Percentiles rank a stretch among this genome's conserved stretches.
phyloP scores from a whole-genome alignment of 2,888 invertebrate species.

The Leptopilina myrica region DNA sequence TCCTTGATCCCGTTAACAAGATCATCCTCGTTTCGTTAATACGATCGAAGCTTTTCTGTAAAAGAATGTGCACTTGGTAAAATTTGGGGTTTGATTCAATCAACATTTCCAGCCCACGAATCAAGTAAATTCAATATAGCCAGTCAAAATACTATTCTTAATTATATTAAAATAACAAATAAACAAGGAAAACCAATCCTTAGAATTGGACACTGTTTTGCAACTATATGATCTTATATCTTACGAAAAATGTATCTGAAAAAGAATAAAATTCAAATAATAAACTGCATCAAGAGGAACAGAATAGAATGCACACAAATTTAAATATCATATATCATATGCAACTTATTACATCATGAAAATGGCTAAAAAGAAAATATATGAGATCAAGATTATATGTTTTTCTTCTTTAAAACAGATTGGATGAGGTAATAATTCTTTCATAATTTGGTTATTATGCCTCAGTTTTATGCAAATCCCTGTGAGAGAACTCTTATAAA shows the following conservation, averaged over 20 bases:
- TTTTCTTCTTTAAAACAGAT: neutral
- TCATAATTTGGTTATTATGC: neutral
- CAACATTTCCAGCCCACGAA: neutral
- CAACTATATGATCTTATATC: too few relatives aligned
- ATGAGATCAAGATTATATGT: too few relatives aligned
- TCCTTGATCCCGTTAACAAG: slow-evolving; percentile 74
- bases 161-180: neutral
- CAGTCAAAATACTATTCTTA: slow-evolving; percentile 13
- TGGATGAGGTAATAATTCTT: neutral
- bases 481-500: slow-evolving; percentile 31
- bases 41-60: slow-evolving; percentile 20
- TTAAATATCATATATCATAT: too few relatives aligned
- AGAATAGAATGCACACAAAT: too few relatives aligned
- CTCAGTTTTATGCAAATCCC: slow-evolving; percentile 29
- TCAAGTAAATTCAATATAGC: slow-evolving; percentile 16
- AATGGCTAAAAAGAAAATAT: too few relatives aligned
- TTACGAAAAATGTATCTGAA: too few relatives aligned
- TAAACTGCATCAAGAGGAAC: too few relatives aligned
- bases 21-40: slow-evolving; percentile 63
- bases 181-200: neutral
- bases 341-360: too few relatives aligned
- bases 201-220: neutral
- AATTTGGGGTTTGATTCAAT: slow-evolving; percentile 27
- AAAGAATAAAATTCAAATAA: too few relatives aligned
- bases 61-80: slow-evolving; percentile 29